Evolutionary conservation across 2,113 vertebrate genomes (phyloP).

Genomic region (Chionodraco myersi): DNA sequence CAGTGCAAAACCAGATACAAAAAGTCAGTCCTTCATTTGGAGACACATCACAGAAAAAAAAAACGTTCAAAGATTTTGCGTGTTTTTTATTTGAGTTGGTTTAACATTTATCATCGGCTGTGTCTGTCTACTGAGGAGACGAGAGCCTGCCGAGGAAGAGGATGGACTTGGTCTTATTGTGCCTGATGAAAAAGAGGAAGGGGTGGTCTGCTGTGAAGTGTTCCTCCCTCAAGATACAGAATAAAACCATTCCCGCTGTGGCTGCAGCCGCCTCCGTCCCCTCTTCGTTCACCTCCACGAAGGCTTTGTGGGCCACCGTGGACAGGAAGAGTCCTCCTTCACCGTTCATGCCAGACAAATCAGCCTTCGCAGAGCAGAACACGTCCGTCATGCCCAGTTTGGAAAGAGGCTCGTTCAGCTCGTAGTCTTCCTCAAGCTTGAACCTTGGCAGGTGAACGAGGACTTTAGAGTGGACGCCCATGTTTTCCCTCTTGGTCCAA

Average conservation of each 20-base stretch:
- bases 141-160: slow-evolving; percentile 88
- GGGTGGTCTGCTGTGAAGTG: slow-evolving; percentile 90
- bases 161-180: slow-evolving; percentile 86
- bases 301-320: slow-evolving; percentile 90
- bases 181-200: slow-evolving; percentile 92
- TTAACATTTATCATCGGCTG: slow-evolving; percentile 2
- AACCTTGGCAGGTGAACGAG: slow-evolving; percentile 88
- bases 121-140: slow-evolving; percentile 69
- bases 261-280: slow-evolving; percentile 93
- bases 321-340: slow-evolving; percentile 87
- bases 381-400: slow-evolving; percentile 87
- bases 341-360: slow-evolving; percentile 91
- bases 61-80: not conserved
- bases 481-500: slow-evolving; percentile 86
- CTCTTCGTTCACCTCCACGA: slow-evolving; percentile 94
- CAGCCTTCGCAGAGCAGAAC: slow-evolving; percentile 82
- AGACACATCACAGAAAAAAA: slow-evolving; percentile 13
- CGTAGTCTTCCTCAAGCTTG: slow-evolving; percentile 89
- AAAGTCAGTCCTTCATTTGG: not conserved
- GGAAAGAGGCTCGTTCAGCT: slow-evolving; percentile 82
- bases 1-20: slow-evolving; percentile 9
- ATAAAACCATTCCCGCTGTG: slow-evolving; percentile 79
- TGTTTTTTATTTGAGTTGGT: not conserved
- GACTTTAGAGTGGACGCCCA: slow-evolving; percentile 79
- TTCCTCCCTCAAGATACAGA: slow-evolving; percentile 81